Percentiles rank a stretch among this genome's conserved stretches.
Conservation (phyloP, 2,113 vertebrate genomes). For the Agapornis roseicollis region DNA sequence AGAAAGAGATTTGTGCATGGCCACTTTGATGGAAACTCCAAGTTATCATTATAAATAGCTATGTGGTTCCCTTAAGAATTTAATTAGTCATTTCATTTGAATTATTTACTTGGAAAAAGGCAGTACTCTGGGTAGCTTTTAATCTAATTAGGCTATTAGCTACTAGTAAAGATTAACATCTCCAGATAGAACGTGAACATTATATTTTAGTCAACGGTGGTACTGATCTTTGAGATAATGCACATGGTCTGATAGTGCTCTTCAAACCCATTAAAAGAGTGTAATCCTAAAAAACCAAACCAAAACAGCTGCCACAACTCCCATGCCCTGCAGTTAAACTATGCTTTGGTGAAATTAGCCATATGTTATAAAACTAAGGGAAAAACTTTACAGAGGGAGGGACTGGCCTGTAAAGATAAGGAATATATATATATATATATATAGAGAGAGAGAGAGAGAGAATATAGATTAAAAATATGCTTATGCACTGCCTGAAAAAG, state of each 20-base stretch:
- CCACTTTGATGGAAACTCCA: background rate
- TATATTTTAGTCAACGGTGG: slow-evolving; percentile 2
- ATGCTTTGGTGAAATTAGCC: background rate
- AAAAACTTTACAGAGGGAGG: background rate
- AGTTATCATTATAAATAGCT: background rate
- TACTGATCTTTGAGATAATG: background rate
- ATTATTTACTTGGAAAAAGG: slow-evolving; percentile 65
- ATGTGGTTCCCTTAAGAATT: slow-evolving; percentile 20
- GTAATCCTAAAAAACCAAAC: background rate
- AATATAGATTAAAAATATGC: background rate
- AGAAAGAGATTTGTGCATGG: background rate
- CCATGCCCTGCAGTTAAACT: background rate
- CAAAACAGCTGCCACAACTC: background rate
- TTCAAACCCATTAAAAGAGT: background rate
- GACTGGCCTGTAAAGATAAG: background rate
- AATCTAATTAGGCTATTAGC: slow-evolving; percentile 67
- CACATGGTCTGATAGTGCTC: background rate
- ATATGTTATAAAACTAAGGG: background rate
- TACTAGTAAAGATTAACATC: background rate
- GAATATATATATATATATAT: background rate
- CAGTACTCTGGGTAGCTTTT: slow-evolving; percentile 38
- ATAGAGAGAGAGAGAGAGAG: background rate
- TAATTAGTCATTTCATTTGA: slow-evolving; percentile 55
- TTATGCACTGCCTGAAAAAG: background rate
- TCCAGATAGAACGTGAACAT: slow-evolving; percentile 22